These are phyloP conservation scores for Nycticebus coucang DNA, from an alignment of 2,113 vertebrate species.

Conservation along the genomic window DNA sequence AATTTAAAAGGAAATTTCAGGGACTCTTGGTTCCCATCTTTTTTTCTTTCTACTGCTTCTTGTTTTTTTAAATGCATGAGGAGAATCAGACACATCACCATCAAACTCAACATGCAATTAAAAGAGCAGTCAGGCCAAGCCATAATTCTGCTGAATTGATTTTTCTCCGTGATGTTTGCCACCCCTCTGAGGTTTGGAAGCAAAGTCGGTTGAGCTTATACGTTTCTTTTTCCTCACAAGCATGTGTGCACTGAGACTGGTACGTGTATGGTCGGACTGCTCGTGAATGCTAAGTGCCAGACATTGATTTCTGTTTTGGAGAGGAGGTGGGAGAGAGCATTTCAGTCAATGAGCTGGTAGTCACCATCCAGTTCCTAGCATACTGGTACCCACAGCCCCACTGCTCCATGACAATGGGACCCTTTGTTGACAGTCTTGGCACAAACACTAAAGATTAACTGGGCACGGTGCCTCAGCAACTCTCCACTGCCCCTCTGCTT, in stretches of 20 bases:
- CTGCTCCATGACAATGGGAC: constrained; percentile 36
- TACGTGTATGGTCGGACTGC: neutral
- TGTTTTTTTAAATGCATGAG: neutral
- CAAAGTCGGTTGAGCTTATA: neutral
- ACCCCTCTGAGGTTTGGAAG: constrained; percentile 36
- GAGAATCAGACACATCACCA: constrained; percentile 41
- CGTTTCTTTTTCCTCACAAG: constrained; percentile 29
- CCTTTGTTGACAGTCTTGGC: constrained; percentile 69
- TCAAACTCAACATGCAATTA: constrained; percentile 57
- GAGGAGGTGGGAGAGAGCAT: neutral
- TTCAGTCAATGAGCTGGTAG: constrained; percentile 46
- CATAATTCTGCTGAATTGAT: constrained; percentile 67
- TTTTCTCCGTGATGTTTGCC: constrained; percentile 52
- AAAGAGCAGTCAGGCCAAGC: constrained; percentile 46
- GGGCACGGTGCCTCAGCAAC: constrained; percentile 45
- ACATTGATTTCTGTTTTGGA: constrained; percentile 49
- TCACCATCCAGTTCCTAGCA: neutral
- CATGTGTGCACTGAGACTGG: constrained; percentile 5
- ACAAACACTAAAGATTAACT: constrained; percentile 48
- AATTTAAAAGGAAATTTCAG: constrained; percentile 55
- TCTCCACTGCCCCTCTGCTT: constrained; percentile 41
- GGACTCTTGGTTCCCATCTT: neutral
- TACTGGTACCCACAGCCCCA: neutral
- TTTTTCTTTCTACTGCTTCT: constrained; percentile 29
- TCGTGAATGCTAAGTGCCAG: constrained; percentile 62